These are phyloP conservation scores for Pelochelys cantorii DNA, from an alignment of 2,797 vertebrate species.

Conservation along the genomic window DNA sequence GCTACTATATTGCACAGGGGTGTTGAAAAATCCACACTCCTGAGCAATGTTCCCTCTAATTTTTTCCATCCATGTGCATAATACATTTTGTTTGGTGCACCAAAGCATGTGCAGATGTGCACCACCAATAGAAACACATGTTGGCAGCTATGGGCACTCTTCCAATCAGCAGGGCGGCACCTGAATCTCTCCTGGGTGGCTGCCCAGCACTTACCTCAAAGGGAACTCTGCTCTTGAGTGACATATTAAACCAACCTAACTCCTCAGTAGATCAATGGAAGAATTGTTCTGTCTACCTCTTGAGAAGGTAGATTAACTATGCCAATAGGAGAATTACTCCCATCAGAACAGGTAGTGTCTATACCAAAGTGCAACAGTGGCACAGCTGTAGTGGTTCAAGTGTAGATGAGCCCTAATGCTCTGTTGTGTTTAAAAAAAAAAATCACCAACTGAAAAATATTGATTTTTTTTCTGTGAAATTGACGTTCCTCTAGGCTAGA, in stretches of 20 bases:
- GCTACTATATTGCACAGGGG: background rate
- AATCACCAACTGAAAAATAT: conserved; percentile 50
- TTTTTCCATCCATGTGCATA: too few species aligned
- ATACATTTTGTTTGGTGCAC: too few species aligned
- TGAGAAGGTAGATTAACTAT: background rate
- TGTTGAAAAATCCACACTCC: background rate
- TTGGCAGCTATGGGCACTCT: too few species aligned
- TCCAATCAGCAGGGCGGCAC: too few species aligned
- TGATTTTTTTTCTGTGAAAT: conserved; percentile 58
- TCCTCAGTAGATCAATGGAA: background rate
- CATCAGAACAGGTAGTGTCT: background rate
- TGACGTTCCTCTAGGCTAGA: conserved; percentile 59
- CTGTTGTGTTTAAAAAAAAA: conserved; percentile 43
- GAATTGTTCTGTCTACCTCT: background rate
- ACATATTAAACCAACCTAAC: background rate
- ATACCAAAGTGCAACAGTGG: background rate
- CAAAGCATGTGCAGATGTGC: too few species aligned
- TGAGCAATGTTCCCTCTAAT: background rate
- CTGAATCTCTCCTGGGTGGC: too few species aligned
- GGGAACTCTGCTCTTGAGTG: too few species aligned
- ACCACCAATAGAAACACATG: too few species aligned
- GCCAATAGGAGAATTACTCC: background rate
- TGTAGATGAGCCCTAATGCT: conserved; percentile 9
- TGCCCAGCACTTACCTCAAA: too few species aligned
- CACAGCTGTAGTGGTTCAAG: background rate